Base-by-base conservation (phyloP, 2,888 invertebrate genomes). In the Podotricha telesiphe region DNA sequence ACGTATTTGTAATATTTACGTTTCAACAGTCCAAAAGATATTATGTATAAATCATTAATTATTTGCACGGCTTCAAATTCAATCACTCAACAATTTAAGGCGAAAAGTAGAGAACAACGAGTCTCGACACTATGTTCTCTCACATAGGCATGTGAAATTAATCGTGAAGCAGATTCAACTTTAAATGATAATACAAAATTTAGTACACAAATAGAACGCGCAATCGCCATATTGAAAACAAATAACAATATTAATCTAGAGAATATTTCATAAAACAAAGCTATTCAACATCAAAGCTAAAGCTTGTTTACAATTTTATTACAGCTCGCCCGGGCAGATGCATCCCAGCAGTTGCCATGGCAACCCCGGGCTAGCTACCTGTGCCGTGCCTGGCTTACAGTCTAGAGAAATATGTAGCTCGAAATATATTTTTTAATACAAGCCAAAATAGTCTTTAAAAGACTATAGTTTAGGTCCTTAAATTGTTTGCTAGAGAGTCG, bases 321-420 rank as follows among this genome's bases (percentile, higher is more conserved):
- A 71, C 65, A 65, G 65, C 69, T 67, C 70, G 63, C 71, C 67
- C 69, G 66, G 73, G 72, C 66, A 65, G 70, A 65, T 73, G 72
- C 74, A 72, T 68, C 74, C 78, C 72, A 72, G 78, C 73, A 61
- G 78, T 78, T 75, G 73, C 76, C 74, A 78, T 76, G 73, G 69
- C 68, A 69, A 76, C 78, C 73, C 75, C 78, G 67, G 74, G 73
- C 61, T 42, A 66, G 65, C 67, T 69, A 71, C 68, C 62, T 65
- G 66, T 28, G 42, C 22, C 58, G 48, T 64, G 68, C 58, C 58
- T 68, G 66, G 48, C 62, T 13, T 69, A 34, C 67, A 66, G 70
- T 63, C 72, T 72, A 72, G 67, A 68, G 50, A 58, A 48, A 72
- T 28, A 62, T 51, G 47, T 65, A 68, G 48, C 15, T 50, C 45